Percentiles rank a stretch among this genome's conserved stretches.
Evolutionary conservation across 2,113 vertebrate species (phyloP).

Genomic region (Drymodes brunneopygia): DNA sequence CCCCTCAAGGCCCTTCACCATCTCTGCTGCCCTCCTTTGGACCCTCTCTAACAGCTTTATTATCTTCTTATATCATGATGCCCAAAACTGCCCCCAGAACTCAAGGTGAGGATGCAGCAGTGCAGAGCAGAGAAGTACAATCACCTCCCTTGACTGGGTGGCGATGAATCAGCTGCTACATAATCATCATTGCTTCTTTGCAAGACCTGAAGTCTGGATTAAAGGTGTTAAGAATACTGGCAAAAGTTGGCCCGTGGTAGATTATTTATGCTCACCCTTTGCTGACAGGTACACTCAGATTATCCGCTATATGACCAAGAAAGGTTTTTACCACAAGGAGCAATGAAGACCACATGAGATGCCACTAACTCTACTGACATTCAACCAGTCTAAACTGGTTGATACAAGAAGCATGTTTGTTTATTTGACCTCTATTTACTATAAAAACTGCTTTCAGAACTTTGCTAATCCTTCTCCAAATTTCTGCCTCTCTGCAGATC

Average conservation of each 20-base stretch:
- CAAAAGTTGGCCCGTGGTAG: neutral
- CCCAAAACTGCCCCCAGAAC: neutral
- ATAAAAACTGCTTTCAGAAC: neutral
- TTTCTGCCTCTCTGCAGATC: neutral
- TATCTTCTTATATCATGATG: neutral
- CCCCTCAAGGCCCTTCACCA: neutral
- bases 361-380: neutral
- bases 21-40: neutral
- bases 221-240: neutral
- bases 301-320: neutral
- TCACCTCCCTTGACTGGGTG: neutral
- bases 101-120: neutral
- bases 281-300: neutral
- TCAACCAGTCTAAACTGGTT: neutral
- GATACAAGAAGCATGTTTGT: neutral
- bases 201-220: neutral
- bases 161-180: neutral
- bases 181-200: neutral
- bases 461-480: neutral
- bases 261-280: neutral
- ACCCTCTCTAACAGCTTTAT: neutral
- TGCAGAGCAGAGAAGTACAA: neutral
- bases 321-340: neutral
- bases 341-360: neutral
- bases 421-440: neutral